phyloP scores from a whole-genome alignment of 2,888 invertebrate species.

The Geophilus truncorum region DNA sequence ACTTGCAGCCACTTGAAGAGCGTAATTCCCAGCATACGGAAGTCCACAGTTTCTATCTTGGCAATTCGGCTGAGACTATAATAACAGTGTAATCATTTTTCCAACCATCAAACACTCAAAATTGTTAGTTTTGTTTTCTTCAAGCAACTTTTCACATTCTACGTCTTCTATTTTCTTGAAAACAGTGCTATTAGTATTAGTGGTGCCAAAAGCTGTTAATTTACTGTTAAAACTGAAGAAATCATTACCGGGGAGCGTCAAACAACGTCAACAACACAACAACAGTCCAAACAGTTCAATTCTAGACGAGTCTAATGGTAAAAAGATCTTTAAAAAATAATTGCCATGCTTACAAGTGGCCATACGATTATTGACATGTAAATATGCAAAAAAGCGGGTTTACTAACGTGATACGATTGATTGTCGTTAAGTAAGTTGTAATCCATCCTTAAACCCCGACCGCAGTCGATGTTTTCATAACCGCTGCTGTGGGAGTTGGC shows the following conservation, averaged over 20 bases:
- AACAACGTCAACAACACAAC: background rate
- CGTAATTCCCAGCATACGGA: background rate
- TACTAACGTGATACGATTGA: background rate
- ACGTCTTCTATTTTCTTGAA: background rate
- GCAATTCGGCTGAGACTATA: background rate
- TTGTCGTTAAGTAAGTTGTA: background rate
- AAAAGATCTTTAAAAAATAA: background rate
- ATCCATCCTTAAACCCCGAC: background rate
- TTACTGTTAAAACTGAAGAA: background rate
- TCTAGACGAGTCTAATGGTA: background rate
- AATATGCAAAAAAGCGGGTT: background rate
- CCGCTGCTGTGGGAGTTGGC: background rate
- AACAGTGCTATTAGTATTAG: background rate
- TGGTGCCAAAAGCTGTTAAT: background rate
- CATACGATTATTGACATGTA: background rate
- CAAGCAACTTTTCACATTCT: background rate
- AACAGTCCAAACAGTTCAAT: background rate
- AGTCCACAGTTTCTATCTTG: background rate
- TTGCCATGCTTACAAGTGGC: slow-evolving; percentile 1
- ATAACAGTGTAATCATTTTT: background rate
- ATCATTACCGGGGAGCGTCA: background rate
- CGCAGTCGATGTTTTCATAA: background rate
- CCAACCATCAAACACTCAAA: background rate
- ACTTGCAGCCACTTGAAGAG: slow-evolving; percentile 27
- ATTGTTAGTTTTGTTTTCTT: background rate